Conservation (phyloP, 1,140 invertebrate genomes). For the Leptinotarsa texana region DNA sequence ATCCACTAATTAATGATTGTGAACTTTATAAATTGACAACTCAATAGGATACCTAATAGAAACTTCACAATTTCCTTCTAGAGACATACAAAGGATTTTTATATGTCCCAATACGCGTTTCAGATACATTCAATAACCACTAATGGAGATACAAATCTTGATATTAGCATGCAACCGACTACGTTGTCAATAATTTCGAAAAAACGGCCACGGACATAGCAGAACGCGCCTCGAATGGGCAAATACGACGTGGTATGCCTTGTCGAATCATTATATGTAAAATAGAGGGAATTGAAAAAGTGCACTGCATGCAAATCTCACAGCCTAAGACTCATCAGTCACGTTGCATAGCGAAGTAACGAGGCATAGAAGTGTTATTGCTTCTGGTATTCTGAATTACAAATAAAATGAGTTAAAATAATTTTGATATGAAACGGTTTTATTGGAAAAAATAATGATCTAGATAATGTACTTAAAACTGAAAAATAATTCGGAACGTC, state of each 20-base stretch:
- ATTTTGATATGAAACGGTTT: too few relatives aligned
- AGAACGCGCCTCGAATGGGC: neutral
- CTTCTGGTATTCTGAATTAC: too few relatives aligned
- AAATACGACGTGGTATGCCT: neutral
- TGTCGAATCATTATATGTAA: neutral
- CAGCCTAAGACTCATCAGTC: neutral
- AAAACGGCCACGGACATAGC: neutral
- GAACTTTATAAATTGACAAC: neutral
- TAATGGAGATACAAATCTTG: constrained; percentile 6
- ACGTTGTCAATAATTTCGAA: neutral
- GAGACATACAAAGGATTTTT: neutral
- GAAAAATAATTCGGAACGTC: too few relatives aligned
- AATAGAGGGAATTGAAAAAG: neutral
- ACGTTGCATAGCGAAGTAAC: neutral
- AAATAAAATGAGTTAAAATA: too few relatives aligned
- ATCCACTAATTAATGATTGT: too few relatives aligned
- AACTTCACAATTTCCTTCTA: neutral
- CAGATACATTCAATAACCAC: neutral
- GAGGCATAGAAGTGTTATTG: neutral
- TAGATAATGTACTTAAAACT: too few relatives aligned
- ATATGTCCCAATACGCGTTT: neutral
- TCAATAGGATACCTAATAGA: neutral
- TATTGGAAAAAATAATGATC: too few relatives aligned
- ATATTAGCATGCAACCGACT: neutral
- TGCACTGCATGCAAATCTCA: neutral